Base-by-base conservation (phyloP, 2,797 vertebrate genomes). In the Lindbergichthys nudifrons region DNA sequence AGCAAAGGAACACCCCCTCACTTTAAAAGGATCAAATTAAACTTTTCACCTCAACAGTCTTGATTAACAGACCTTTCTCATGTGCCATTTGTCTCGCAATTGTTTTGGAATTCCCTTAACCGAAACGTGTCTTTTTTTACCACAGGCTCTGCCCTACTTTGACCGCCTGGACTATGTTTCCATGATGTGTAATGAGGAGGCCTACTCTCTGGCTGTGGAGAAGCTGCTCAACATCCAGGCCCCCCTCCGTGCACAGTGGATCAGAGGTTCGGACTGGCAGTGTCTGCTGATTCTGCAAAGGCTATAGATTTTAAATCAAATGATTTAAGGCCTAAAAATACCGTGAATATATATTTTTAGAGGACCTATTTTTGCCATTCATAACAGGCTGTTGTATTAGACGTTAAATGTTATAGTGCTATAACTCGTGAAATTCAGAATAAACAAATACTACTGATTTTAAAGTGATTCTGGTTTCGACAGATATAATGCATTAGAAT, bases 111-210 rank as follows among this genome's bases (percentile, higher is more conserved):
- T 9, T 70, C 43, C 26, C 26, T 67, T 16, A 18, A 5, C 2
- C 5, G 0, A 0, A 4, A 15, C 3, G 4, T 48, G 30, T 72
- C 7, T 78, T 19, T 69, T 48, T 68, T 18, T 82, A 11, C 58
- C 23, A 1, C 86, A 99, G 97, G 97, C 97, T 0, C 91, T 99
- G 51, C 98, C 97, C 0, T 99, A 99, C 86, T 99, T 99, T 3
- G 98, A 99, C 91, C 96, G 97, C 4, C 94, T 99, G 2, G 97
- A 99, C 79, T 99, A 98, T 0, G 96, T 99, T 39, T 99, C 98
- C 80, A 98, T 99, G 97, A 99, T 99, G 97, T 99, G 98, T 66
- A 99, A 99, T 0, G 97, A 99, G 57, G 89, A 99, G 83, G 96
- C 96, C 1, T 99, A 98, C 62, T 94, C 97, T 2, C 88, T 99